These are phyloP conservation scores for Germaria angustata DNA, from an alignment of 2,888 invertebrate species.

Conservation along the genomic window DNA sequence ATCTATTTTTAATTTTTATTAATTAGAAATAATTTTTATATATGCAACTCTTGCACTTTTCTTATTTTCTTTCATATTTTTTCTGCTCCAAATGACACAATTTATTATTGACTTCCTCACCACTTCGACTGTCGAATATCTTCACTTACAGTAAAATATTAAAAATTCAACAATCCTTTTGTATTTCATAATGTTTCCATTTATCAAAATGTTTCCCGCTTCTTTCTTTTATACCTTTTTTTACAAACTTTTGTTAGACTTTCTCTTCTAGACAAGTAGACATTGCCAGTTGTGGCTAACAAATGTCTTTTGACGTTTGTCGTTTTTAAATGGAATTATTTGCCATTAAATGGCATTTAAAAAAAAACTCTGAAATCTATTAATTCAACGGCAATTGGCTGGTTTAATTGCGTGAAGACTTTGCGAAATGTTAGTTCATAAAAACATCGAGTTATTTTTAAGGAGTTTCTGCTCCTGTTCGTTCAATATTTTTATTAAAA, in stretches of 20 bases:
- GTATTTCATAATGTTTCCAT: slow-evolving; percentile 28
- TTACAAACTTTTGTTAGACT: neutral
- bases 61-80: neutral
- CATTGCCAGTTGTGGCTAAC: slow-evolving; percentile 28
- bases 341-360: neutral
- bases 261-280: neutral
- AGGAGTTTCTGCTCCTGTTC: no score
- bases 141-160: neutral
- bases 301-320: slow-evolving; percentile 14
- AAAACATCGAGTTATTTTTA: no score
- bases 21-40: no score
- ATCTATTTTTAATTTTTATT: no score
- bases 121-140: neutral
- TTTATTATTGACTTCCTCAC: slow-evolving; percentile 23
- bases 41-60: no score
- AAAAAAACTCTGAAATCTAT: neutral
- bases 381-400: neutral
- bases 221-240: slow-evolving; percentile 1
- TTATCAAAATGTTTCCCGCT: neutral
- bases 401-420: neutral
- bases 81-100: slow-evolving; percentile 16
- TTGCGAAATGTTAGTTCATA: no score
- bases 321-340: slow-evolving; percentile 10
- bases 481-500: no score
- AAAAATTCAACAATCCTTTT: neutral